Conservation (phyloP, 2,113 vertebrate genomes). For the Gila orcuttii region DNA sequence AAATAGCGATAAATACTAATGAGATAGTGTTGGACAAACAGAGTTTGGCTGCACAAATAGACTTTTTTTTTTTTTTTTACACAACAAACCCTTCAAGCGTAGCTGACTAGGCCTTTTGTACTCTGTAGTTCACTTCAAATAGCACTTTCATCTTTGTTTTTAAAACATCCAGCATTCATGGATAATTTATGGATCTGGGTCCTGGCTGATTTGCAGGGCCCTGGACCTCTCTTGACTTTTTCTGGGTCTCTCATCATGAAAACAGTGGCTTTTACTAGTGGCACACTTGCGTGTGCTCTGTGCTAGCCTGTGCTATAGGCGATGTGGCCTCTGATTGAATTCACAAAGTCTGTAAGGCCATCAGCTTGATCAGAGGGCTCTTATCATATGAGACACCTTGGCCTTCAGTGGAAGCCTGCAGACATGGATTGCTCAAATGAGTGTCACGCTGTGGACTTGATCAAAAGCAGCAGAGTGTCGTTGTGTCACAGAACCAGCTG, state of each 20-base stretch:
- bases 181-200: not conserved
- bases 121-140: slow-evolving; percentile 7
- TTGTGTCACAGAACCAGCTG: slow-evolving; percentile 47
- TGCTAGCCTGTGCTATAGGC: slow-evolving; percentile 20
- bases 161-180: slow-evolving; percentile 12
- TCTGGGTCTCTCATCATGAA: not conserved
- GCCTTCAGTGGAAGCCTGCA: slow-evolving; percentile 45
- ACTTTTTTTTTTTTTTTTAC: too few species aligned
- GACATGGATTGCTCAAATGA: slow-evolving; percentile 38
- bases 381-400: slow-evolving; percentile 56
- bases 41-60: not conserved
- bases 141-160: slow-evolving; percentile 35
- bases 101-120: slow-evolving; percentile 16
- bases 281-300: not conserved
- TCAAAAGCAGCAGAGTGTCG: slow-evolving; percentile 46
- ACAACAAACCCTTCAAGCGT: not conserved
- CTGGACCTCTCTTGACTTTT: not conserved
- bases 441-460: slow-evolving; percentile 46
- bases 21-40: not conserved
- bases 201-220: not conserved
- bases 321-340: slow-evolving; percentile 33
- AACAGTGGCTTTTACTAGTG: not conserved
- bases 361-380: slow-evolving; percentile 49
- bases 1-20: not conserved
- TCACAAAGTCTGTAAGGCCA: slow-evolving; percentile 48